These are phyloP conservation scores for Antennarius striatus DNA, from an alignment of 2,113 vertebrate species.

Conservation along the genomic window DNA sequence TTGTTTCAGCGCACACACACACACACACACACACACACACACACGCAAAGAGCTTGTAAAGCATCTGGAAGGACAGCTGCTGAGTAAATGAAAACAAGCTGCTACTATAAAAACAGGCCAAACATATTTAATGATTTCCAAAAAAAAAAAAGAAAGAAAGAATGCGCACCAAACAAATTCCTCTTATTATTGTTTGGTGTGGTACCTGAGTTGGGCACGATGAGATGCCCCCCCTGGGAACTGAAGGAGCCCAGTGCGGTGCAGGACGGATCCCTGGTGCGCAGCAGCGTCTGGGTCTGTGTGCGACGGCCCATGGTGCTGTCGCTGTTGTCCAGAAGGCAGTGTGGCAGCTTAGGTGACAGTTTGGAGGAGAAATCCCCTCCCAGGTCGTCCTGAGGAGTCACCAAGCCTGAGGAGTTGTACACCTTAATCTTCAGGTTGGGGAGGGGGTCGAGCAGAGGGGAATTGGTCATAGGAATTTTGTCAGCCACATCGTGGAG, in stretches of 20 bases:
- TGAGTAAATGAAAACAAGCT: conserved; percentile 9
- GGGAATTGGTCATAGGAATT: conserved; percentile 98
- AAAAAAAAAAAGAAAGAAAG: not conserved
- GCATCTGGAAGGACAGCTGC: not conserved
- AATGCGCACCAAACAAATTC: conserved; percentile 1
- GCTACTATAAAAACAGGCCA: conserved; percentile 8
- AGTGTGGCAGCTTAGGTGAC: conserved; percentile 90
- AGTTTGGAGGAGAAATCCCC: conserved; percentile 90
- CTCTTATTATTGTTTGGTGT: not conserved
- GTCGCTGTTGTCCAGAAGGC: conserved; percentile 88
- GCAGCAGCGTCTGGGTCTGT: conserved; percentile 85
- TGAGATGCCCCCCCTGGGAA: conserved; percentile 93
- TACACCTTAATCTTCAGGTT: conserved; percentile 99
- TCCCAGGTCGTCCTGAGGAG: conserved; percentile 91
- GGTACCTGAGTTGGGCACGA: conserved; percentile 94
- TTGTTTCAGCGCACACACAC: not conserved
- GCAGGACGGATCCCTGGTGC: conserved; percentile 91
- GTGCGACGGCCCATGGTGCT: conserved; percentile 86
- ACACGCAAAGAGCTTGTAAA: not conserved
- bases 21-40: not conserved
- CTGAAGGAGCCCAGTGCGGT: conserved; percentile 94
- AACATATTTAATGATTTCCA: conserved; percentile 1
- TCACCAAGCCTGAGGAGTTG: conserved; percentile 90
- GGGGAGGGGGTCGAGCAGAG: conserved; percentile 92
- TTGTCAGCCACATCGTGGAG: conserved; percentile 96